These are phyloP conservation scores for Dusona sp. DNA, from an alignment of 2,888 invertebrate species.

Conservation along the genomic window DNA sequence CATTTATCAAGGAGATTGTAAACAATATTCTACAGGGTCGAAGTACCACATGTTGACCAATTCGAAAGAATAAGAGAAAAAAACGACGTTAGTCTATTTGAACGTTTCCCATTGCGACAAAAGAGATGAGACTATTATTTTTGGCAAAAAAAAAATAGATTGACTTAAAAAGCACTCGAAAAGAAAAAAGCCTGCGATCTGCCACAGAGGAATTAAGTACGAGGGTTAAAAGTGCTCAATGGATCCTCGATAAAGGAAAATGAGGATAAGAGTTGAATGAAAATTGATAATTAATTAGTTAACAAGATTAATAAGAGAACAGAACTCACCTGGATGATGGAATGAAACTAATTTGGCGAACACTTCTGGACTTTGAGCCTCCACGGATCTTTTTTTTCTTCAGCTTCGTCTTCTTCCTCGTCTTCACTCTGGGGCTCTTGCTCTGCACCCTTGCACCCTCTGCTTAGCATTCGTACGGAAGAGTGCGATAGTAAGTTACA, in stretches of 20 bases:
- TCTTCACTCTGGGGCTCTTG: slow-evolving; percentile 53
- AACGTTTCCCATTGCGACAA: background rate
- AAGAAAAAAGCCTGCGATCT: too few relatives aligned
- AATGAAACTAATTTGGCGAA: background rate
- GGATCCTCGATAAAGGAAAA: too few relatives aligned
- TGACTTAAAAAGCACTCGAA: background rate
- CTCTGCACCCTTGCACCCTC: slow-evolving; percentile 48
- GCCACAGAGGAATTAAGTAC: background rate
- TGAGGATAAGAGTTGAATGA: background rate
- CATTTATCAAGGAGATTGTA: slow-evolving; percentile 49
- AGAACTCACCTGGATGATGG: background rate
- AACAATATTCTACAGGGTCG: slow-evolving; percentile 47
- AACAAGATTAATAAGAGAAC: background rate
- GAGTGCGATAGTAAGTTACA: background rate
- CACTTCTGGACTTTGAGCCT: background rate
- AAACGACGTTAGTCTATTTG: background rate
- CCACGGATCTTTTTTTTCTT: background rate
- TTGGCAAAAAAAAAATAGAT: background rate
- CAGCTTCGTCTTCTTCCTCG: slow-evolving; percentile 47
- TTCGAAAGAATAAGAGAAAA: background rate
- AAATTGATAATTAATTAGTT: background rate
- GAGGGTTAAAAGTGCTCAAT: background rate
- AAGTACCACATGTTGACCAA: slow-evolving; percentile 37
- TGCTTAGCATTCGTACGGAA: slow-evolving; percentile 60
- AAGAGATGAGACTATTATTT: background rate